These are phyloP conservation scores for Leptobrachium ailaonicum DNA, from an alignment of 2,113 vertebrate genomes.

Conservation along the genomic window DNA sequence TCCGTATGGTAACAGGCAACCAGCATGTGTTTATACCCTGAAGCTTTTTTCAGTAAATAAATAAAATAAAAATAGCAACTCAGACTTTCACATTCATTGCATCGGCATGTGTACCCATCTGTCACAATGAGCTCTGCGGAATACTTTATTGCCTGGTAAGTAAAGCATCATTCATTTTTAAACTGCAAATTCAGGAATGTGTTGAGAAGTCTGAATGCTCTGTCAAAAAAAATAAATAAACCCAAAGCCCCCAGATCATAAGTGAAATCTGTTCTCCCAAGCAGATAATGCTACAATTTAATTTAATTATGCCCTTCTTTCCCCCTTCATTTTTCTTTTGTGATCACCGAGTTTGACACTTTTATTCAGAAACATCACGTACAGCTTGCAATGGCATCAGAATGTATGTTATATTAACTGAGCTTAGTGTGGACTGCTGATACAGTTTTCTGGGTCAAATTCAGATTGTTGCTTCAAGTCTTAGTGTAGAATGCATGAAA, in stretches of 20 bases:
- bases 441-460: no score
- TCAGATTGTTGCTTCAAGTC: no score
- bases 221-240: slow-evolving; percentile 17
- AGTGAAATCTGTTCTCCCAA: slow-evolving; percentile 42
- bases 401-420: slow-evolving; percentile 17
- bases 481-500: no score
- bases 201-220: slow-evolving; percentile 44
- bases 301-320: slow-evolving; percentile 47
- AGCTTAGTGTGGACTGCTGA: neutral
- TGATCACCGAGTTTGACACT: slow-evolving; percentile 48
- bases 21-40: neutral
- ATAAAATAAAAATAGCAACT: neutral
- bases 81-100: slow-evolving; percentile 36
- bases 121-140: neutral
- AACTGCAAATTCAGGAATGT: slow-evolving; percentile 50
- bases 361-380: slow-evolving; percentile 46
- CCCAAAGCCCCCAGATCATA: slow-evolving; percentile 12
- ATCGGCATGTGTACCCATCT: slow-evolving; percentile 1
- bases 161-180: slow-evolving; percentile 52
- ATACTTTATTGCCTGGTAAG: slow-evolving; percentile 35
- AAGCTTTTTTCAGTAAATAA: neutral
- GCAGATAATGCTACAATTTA: slow-evolving; percentile 45
- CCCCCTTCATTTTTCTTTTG: slow-evolving; percentile 52
- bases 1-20: no score
- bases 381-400: slow-evolving; percentile 41